Evolutionary conservation across 2,797 vertebrate genomes (phyloP).

Genomic region (Gallinago nigripennis): DNA sequence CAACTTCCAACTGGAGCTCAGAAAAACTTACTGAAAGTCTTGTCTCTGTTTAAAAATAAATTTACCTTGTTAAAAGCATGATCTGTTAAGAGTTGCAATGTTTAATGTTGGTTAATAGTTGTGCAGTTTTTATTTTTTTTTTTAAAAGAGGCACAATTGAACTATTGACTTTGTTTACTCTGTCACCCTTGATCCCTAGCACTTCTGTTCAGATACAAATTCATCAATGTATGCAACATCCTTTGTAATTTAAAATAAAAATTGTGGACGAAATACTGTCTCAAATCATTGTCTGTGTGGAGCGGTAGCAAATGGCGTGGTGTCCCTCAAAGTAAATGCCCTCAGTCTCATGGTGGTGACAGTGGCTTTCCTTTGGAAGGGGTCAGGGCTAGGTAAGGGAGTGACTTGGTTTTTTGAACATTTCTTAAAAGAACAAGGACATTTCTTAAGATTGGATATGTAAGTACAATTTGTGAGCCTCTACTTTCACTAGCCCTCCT

Average conservation of each 20-base stretch:
- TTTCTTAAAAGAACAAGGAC: too few relatives aligned
- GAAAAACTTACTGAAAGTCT: slow-evolving; percentile 78
- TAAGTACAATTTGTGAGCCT: too few relatives aligned
- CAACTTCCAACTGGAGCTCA: slow-evolving; percentile 77
- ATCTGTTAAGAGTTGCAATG: slow-evolving; percentile 81
- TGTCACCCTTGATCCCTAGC: slow-evolving; percentile 74
- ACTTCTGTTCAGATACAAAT: slow-evolving; percentile 81
- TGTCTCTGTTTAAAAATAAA: slow-evolving; percentile 79
- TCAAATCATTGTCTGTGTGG: not conserved
- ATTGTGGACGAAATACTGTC: slow-evolving; percentile 71
- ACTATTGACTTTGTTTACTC: slow-evolving; percentile 79
- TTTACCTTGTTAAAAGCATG: slow-evolving; percentile 80
- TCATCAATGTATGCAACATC: slow-evolving; percentile 83
- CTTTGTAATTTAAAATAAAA: slow-evolving; percentile 87
- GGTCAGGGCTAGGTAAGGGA: rapidly evolving
- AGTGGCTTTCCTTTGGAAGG: not conserved
- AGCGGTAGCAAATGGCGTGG: not conserved
- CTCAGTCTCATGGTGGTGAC: rapidly evolving
- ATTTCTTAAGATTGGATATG: too few relatives aligned
- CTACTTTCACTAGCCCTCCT: too few relatives aligned
- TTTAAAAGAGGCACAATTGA: slow-evolving; percentile 83
- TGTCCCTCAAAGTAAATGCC: not conserved
- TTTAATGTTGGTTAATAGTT: slow-evolving; percentile 91
- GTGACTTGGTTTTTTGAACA: too few relatives aligned
- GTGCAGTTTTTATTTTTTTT: slow-evolving; percentile 82